A percentile compares a stretch with the other conserved stretches of the same genome.
Evolutionary conservation across 2,888 invertebrate species (phyloP).

Genomic region (Brenthis daphne): DNA sequence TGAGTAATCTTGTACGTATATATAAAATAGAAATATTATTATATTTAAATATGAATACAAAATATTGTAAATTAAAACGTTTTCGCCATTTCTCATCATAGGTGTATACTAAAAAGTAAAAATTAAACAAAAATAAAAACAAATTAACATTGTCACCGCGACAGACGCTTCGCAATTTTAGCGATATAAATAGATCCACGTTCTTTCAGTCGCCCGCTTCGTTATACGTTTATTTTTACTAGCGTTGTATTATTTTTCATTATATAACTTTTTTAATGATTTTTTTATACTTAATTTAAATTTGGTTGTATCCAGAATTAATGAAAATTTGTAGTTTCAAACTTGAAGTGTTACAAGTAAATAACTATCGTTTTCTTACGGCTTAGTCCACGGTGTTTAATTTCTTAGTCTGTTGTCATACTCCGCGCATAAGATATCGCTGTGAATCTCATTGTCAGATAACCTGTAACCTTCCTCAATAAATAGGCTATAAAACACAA

Average conservation of each 20-base stretch:
- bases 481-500: too few relatives aligned
- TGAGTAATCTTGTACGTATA: background rate
- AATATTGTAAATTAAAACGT: background rate
- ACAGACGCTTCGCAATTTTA: slow-evolving; percentile 25
- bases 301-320: too few relatives aligned
- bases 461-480: too few relatives aligned
- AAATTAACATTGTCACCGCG: slow-evolving; percentile 37
- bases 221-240: slow-evolving; percentile 6
- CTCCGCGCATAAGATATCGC: too few relatives aligned
- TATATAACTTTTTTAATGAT: background rate
- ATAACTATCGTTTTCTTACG: too few relatives aligned
- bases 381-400: too few relatives aligned
- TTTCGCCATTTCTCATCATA: background rate
- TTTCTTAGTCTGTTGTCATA: too few relatives aligned
- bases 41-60: background rate
- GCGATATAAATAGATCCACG: slow-evolving; percentile 30
- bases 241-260: slow-evolving; percentile 7
- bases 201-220: slow-evolving; percentile 20
- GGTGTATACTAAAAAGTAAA: slow-evolving; percentile 18
- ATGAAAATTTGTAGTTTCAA: too few relatives aligned
- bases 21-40: background rate
- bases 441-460: too few relatives aligned
- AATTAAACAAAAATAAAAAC: slow-evolving; percentile 5
- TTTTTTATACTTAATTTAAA: too few relatives aligned
- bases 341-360: too few relatives aligned